These are phyloP conservation scores for Amphiprion clarkii DNA, from an alignment of 2,797 vertebrate species.

Conservation along the genomic window DNA sequence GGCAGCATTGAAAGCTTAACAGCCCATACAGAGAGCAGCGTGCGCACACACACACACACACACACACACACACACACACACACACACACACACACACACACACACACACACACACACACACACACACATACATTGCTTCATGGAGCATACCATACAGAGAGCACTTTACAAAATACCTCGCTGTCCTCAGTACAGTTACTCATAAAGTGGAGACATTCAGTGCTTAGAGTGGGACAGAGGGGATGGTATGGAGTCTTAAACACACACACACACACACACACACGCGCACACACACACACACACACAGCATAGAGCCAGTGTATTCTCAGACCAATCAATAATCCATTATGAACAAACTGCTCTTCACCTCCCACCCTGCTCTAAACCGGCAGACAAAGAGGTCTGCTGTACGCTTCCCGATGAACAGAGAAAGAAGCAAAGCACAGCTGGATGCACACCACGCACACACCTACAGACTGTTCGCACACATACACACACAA, in stretches of 20 bases:
- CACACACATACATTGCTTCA: constrained; percentile 32
- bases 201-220: constrained; percentile 78
- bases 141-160: constrained; percentile 64
- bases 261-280: constrained; percentile 65
- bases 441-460: constrained; percentile 62
- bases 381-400: constrained; percentile 83
- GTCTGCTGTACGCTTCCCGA: constrained; percentile 77
- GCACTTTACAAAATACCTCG: constrained; percentile 65
- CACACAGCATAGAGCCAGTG: constrained; percentile 85
- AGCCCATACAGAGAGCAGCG: constrained; percentile 62
- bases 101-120: constrained; percentile 26
- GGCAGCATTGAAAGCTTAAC: constrained; percentile 76
- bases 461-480: constrained; percentile 39
- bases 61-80: constrained; percentile 33
- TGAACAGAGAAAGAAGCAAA: constrained; percentile 48
- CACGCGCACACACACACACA: constrained; percentile 64
- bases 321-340: constrained; percentile 93
- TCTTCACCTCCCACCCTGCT: constrained; percentile 84
- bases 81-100: constrained; percentile 38
- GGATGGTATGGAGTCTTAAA: constrained; percentile 62
- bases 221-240: constrained; percentile 61
- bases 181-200: constrained; percentile 68
- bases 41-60: constrained; percentile 46
- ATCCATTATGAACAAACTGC: constrained; percentile 94
- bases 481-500: not conserved